phyloP scores from a whole-genome alignment of 1,140 invertebrate genomes.

The Drosophila nigrodunni region DNA sequence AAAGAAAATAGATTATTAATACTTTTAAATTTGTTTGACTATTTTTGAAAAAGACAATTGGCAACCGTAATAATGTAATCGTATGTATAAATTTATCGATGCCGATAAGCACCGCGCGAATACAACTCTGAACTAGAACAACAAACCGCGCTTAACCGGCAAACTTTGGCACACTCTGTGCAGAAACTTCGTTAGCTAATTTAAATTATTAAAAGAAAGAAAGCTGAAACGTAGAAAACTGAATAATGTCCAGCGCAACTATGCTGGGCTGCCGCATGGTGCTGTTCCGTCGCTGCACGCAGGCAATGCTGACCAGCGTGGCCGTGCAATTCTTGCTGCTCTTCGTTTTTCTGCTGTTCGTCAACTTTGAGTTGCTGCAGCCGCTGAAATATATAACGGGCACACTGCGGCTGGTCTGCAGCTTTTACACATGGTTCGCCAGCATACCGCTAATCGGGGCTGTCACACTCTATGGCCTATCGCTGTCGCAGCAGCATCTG shows the following conservation, averaged over 20 bases:
- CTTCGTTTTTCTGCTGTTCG: constrained; percentile 85
- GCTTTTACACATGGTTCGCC: constrained; percentile 86
- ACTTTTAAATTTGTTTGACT: too few relatives aligned
- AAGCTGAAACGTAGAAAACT: background rate
- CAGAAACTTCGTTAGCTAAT: background rate
- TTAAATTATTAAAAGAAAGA: background rate
- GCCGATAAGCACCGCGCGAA: background rate
- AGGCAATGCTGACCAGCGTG: constrained; percentile 61
- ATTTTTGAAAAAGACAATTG: too few relatives aligned
- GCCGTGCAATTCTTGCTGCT: constrained; percentile 83
- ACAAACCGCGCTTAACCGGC: constrained; percentile 39
- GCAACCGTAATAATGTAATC: too few relatives aligned
- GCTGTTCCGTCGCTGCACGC: constrained; percentile 60
- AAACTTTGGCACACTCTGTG: background rate
- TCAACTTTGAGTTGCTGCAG: constrained; percentile 86
- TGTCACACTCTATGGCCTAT: constrained; percentile 86
- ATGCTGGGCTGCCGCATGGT: constrained; percentile 48
- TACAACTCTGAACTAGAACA: constrained; percentile 23
- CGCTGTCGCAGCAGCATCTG: constrained; percentile 87
- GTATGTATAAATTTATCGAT: background rate
- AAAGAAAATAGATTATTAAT: too few relatives aligned
- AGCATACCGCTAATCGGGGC: constrained; percentile 86
- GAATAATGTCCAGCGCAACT: constrained; percentile 4
- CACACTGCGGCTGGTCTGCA: constrained; percentile 85
- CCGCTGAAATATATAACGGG: constrained; percentile 85